Percentiles rank a stretch among this genome's conserved stretches.
These are phyloP conservation scores for Ascaphus truei DNA, from an alignment of 2,113 vertebrate species.

Conservation along the genomic window DNA sequence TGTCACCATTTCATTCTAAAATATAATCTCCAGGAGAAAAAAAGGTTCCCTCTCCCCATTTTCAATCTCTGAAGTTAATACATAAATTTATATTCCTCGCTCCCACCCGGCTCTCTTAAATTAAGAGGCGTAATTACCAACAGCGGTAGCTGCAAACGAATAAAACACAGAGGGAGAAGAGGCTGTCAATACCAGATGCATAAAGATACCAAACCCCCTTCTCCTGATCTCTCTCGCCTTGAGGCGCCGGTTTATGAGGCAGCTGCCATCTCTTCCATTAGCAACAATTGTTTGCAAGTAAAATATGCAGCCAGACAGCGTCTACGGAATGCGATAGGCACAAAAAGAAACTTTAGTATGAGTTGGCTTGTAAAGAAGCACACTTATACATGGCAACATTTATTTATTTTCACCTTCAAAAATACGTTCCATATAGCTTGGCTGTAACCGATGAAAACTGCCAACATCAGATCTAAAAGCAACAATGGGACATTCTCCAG, in stretches of 20 bases:
- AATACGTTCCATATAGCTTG: background rate
- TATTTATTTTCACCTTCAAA: background rate
- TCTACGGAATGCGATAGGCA: background rate
- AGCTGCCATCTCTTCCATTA: slow-evolving; percentile 42
- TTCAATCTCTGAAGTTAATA: slow-evolving; percentile 57
- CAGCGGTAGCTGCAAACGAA: slow-evolving; percentile 47
- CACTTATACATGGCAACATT: background rate
- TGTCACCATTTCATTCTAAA: slow-evolving; percentile 55
- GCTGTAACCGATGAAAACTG: background rate
- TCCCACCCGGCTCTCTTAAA: slow-evolving; percentile 54
- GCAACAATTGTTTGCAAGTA: slow-evolving; percentile 17
- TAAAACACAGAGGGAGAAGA: slow-evolving; percentile 42
- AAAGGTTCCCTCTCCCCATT: slow-evolving; percentile 46
- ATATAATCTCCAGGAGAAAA: slow-evolving; percentile 50
- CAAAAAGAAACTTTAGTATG: slow-evolving; percentile 31
- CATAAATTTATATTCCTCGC: slow-evolving; percentile 58
- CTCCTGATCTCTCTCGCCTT: background rate
- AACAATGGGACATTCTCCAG: background rate
- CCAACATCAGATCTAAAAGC: background rate
- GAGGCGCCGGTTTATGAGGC: slow-evolving; percentile 40
- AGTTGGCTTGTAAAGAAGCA: slow-evolving; percentile 12
- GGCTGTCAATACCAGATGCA: slow-evolving; percentile 39
- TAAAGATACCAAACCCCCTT: slow-evolving; percentile 39
- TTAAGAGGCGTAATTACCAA: slow-evolving; percentile 57
- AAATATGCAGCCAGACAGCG: background rate